phyloP scores from a whole-genome alignment of 35 echinoderm and acorn worm species.

The Ophioderma brevispina region DNA sequence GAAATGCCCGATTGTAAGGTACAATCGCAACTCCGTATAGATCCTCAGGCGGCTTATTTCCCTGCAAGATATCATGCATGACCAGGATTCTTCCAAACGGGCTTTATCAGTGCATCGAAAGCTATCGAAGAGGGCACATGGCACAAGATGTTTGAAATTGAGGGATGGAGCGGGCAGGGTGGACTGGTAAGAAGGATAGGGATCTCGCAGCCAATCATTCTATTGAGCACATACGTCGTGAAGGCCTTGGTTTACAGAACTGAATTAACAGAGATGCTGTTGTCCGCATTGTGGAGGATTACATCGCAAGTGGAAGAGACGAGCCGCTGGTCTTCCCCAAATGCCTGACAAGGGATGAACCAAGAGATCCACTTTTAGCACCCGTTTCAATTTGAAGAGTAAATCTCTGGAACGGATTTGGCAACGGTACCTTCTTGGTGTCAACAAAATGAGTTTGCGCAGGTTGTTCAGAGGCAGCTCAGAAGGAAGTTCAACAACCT shows the following conservation, averaged over 20 bases:
- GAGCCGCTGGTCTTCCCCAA: constrained; percentile 41
- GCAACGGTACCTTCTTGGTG: constrained; percentile 9
- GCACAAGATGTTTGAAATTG: constrained; percentile 56
- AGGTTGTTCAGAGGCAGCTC: constrained; percentile 29
- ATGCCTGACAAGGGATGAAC: constrained; percentile 22
- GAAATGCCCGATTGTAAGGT: constrained; percentile 12
- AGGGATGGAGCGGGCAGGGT: constrained; percentile 57
- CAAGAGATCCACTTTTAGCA: constrained; percentile 8
- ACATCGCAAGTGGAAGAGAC: neutral
- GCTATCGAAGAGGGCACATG: constrained; percentile 28
- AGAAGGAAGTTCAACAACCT: too few species aligned
- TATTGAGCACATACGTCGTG: constrained; percentile 1
- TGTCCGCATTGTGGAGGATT: constrained; percentile 19
- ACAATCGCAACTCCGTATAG: neutral
- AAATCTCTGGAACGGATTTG: constrained; percentile 21
- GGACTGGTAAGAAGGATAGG: constrained; percentile 36
- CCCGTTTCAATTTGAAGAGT: constrained; percentile 38
- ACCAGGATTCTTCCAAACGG: neutral
- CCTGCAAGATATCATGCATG: neutral
- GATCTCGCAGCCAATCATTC: constrained; percentile 39
- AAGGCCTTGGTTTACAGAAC: constrained; percentile 35
- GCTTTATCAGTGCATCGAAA: neutral
- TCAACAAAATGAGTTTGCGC: constrained; percentile 16
- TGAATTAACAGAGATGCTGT: constrained; percentile 6
- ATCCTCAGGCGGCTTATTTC: neutral